Conservation (phyloP, 2,797 vertebrate species). For the Centroberyx gerrardi region DNA sequence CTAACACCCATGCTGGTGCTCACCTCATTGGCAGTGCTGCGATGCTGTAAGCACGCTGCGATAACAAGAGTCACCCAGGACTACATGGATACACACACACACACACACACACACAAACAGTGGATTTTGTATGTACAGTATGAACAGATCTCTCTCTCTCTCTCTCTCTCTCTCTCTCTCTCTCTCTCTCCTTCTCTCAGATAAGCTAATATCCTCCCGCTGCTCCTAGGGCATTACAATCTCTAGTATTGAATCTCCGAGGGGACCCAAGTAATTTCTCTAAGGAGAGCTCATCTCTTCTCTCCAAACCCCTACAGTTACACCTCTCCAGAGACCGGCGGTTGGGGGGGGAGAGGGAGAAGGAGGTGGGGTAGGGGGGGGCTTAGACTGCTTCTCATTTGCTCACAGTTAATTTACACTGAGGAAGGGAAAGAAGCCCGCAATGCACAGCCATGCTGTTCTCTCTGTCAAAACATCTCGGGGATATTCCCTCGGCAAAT, state of each 20-base stretch:
- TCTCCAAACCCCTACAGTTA: constrained; percentile 61
- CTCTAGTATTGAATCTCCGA: constrained; percentile 61
- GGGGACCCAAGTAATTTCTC: constrained; percentile 46
- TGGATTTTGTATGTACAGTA: constrained; percentile 53
- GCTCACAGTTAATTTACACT: constrained; percentile 35
- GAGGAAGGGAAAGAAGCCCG: constrained; percentile 12
- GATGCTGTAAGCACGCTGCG: constrained; percentile 29
- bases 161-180: constrained; percentile 33
- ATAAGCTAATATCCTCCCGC: constrained; percentile 77
- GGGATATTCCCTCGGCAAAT: constrained; percentile 20
- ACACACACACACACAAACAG: constrained; percentile 21
- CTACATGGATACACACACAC: constrained; percentile 14
- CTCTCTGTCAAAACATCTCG: background rate
- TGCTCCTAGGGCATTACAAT: constrained; percentile 66
- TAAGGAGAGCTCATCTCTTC: constrained; percentile 64
- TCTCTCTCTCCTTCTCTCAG: constrained; percentile 44
- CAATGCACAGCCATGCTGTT: background rate
- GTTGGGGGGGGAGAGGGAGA: constrained; percentile 18
- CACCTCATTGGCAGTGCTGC: constrained; percentile 41
- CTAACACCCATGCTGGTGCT: constrained; percentile 28
- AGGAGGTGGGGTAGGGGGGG: background rate
- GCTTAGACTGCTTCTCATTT: constrained; percentile 28
- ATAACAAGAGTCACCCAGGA: constrained; percentile 55
- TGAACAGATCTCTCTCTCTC: constrained; percentile 24
- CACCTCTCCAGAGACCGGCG: constrained; percentile 64